Conservation (phyloP, 2,113 vertebrate species). For the Tupaia chinensis region DNA sequence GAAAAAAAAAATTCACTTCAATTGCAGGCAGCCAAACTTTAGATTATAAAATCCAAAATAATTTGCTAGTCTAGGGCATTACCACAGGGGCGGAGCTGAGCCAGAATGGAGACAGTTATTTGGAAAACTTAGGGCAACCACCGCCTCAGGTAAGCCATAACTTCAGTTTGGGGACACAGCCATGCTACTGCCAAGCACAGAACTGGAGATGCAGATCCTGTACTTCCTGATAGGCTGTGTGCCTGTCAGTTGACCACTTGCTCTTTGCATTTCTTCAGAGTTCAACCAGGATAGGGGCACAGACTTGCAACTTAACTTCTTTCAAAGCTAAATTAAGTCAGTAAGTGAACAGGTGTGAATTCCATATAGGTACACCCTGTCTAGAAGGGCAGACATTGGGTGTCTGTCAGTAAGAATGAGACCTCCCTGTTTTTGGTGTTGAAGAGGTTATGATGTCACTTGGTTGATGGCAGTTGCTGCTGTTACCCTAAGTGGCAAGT, state of each 20-base stretch:
- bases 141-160: background rate
- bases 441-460: background rate
- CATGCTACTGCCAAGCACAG: background rate
- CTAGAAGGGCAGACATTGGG: background rate
- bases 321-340: background rate
- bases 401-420: background rate
- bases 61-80: background rate
- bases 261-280: background rate
- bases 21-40: fast-evolving
- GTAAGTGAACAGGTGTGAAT: background rate
- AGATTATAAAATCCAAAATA: background rate
- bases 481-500: background rate
- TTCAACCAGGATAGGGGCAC: background rate
- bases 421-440: background rate
- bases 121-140: background rate
- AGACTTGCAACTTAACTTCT: background rate
- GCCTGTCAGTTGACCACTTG: background rate
- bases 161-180: background rate
- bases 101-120: background rate
- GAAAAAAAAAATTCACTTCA: background rate
- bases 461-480: background rate
- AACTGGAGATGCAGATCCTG: too few species aligned
- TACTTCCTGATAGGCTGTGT: background rate
- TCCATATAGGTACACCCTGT: background rate
- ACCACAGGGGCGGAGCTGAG: background rate